These are phyloP conservation scores for Clarias platycephalus DNA, from an alignment of 2,797 vertebrate genomes.

Conservation along the genomic window DNA sequence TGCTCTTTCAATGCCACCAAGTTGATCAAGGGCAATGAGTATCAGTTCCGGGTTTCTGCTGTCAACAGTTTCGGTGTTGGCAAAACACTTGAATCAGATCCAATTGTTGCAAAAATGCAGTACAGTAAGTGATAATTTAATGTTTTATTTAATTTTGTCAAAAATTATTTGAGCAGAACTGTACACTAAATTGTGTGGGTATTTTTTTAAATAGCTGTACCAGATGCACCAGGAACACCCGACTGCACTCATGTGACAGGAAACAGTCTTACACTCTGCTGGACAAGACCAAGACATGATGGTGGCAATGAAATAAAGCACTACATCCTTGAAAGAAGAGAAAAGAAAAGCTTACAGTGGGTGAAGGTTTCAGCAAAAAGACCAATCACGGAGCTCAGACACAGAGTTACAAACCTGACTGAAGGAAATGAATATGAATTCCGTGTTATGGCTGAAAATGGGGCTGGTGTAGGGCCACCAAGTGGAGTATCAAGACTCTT, in stretches of 20 bases:
- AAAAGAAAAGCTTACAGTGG: constrained; percentile 97
- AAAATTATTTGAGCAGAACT: neutral
- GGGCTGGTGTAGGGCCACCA: constrained; percentile 87
- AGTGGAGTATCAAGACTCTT: constrained; percentile 91
- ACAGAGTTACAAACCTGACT: constrained; percentile 87
- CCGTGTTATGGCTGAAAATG: constrained; percentile 96
- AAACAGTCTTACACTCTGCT: constrained; percentile 90
- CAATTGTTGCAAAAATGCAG: constrained; percentile 90
- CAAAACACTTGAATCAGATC: constrained; percentile 90
- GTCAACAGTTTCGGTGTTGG: constrained; percentile 95
- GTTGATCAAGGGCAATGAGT: constrained; percentile 96
- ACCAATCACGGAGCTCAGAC: constrained; percentile 89
- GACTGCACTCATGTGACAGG: constrained; percentile 91
- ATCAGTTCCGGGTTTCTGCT: constrained; percentile 96
- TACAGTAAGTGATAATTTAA: constrained; percentile 84
- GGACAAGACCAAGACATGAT: constrained; percentile 90
- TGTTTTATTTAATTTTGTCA: neutral
- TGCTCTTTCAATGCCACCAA: constrained; percentile 89
- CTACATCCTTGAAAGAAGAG: constrained; percentile 95
- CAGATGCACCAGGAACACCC: constrained; percentile 92
- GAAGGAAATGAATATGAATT: constrained; percentile 98
- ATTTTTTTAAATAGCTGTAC: constrained; percentile 78
- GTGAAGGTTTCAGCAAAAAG: constrained; percentile 95
- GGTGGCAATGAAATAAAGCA: constrained; percentile 96
- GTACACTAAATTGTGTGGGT: neutral